Base-by-base conservation (phyloP, 2,113 vertebrate species). In the Aldabrachelys gigantea region DNA sequence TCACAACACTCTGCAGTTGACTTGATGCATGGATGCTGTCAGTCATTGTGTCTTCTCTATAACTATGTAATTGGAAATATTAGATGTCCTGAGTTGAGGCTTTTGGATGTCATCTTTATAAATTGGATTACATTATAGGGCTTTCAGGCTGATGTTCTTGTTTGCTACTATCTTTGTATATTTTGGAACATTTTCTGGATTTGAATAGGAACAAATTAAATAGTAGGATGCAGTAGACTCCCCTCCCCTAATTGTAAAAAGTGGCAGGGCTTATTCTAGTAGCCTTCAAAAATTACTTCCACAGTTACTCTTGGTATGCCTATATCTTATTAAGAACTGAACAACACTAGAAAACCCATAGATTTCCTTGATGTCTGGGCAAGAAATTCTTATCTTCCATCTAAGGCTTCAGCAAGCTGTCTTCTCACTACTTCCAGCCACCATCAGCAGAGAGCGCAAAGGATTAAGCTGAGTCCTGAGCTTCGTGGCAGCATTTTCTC, bases 401-500 rank as follows among this genome's bases (percentile, higher is more conserved):
- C 50, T 82, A 85, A 82, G 59, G 79, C 25, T 90, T 59, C 69
- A 19, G 75, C 84, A 93, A n/a, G 24, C 62, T 92, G 80, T 83
- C 11, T 80, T 72, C 35, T 72, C n/a, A 38, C 69, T 38, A 38
- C 69, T 72, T 72, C n/a, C 19, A 72, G 16, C n/a, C 35, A 10
- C 69, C 16, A 35, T 91, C 54, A 62, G 89, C 52, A 47, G 47
- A 53, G 79, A 53, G 84, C 94, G 62, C 76, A 92, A 82, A 41
- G 62, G 62, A 88, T 57, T 89, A 41, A 65, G 50, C 87, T 95
- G 84, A 10, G 19, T 75, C 21, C 72, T 75, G 72, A 41, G 38
- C 38, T 41, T 75, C 5, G 3, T 75, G 19, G 72, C 94, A 95
- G 91, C 92, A 86, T 95, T 90, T 95, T 75, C 62, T 96, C 92